Evolutionary conservation across 2,797 vertebrate genomes (phyloP), one percentile per base, ranked within the genome.

Genomic region (Gymnopithys bicolor): DNA sequence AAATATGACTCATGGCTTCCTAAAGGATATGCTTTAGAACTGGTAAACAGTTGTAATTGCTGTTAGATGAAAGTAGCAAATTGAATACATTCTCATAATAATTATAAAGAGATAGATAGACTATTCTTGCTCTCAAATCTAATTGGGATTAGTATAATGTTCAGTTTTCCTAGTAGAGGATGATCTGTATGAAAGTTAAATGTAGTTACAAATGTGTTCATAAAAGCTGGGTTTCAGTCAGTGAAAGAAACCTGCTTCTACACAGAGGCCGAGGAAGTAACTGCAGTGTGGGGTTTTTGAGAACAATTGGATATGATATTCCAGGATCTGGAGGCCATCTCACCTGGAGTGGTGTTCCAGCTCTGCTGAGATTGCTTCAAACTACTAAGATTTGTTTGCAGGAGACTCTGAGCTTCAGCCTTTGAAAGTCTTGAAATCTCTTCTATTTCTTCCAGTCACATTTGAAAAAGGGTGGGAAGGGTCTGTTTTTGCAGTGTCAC

Each of bases 21-120:
- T 96, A 94, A 97, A 96, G 92, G 94, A 93, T 94, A 70, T 91
- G 93, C 95, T 94, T 96, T 95, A 94, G 95, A 97, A 96, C 94
- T 96, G 90, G 94, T 93, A 97, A 98, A 97, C 93, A 92, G 89
- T 95, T 95, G 94, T 97, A 98, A 97, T 97, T 98, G 96, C 96
- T 92, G 67, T 94, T 96, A 94, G 93, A 97, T 97, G 96, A 98
- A 97, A 98, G 97, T 89, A 95, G 95, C 94, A 97, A 96, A 97
- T 92, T 96, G 89, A 90, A 95, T 94, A 94, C 92, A 88, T 97
- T 98, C 93, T 96, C 63, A 14, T 95, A 97, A 97, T 97, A 97
- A 95, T 96, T 94, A 95, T 84, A 87, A 97, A 97, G 93, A 96
- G 94, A 97, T 89, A 95, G 95, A 97, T 89, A 86, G 89, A 84